These are phyloP conservation scores for Perognathus longimembris DNA, from an alignment of 2,113 vertebrate genomes.

Conservation along the genomic window DNA sequence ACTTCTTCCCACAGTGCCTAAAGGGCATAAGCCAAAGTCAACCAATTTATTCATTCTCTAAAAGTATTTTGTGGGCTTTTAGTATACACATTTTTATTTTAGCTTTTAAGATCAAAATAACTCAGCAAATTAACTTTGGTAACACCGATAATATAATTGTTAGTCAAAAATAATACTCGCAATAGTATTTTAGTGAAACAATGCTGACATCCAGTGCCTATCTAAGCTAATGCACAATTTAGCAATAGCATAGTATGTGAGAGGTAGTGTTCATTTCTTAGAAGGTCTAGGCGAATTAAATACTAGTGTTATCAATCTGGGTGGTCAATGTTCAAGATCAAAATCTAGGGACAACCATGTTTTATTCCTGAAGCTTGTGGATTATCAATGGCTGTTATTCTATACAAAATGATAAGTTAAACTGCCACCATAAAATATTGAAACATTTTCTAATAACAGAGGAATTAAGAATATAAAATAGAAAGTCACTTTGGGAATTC, in stretches of 20 bases:
- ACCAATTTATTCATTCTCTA: background rate
- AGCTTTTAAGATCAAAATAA: background rate
- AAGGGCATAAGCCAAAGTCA: background rate
- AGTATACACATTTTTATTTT: background rate
- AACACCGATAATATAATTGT: conserved; percentile 32
- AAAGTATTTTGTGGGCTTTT: background rate
- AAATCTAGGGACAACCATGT: background rate
- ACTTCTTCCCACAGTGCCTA: no score
- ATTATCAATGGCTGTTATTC: background rate
- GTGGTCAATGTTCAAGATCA: background rate
- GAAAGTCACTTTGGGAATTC: no score
- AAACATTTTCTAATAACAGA: background rate
- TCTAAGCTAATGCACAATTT: conserved; percentile 26
- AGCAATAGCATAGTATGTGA: background rate
- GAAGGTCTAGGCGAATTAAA: conserved; percentile 21
- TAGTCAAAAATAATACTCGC: conserved; percentile 62
- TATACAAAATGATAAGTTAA: conserved; percentile 25
- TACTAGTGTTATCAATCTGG: background rate
- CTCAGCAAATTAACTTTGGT: background rate
- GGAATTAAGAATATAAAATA: background rate
- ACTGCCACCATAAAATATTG: background rate
- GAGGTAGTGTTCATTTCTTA: background rate
- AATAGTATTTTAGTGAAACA: conserved; percentile 32
- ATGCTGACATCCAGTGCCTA: conserved; percentile 63
- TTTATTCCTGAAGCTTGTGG: background rate